These are phyloP conservation scores for Megalonaias nervosa DNA, from an alignment of 1,140 invertebrate species.

Conservation along the genomic window DNA sequence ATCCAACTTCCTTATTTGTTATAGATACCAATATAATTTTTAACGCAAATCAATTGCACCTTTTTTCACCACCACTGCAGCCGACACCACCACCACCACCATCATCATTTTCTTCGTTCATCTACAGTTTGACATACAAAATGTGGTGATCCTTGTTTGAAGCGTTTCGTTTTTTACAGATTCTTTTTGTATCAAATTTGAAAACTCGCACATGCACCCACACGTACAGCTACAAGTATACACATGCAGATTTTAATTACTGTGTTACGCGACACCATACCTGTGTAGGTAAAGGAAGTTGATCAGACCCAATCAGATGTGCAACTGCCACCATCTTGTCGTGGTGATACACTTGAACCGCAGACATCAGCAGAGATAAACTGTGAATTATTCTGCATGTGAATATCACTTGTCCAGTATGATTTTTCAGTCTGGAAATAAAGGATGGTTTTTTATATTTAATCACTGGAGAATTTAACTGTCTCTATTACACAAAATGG, in stretches of 20 bases:
- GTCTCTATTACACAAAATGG: no score
- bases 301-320: slow-evolving; percentile 66
- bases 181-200: not conserved
- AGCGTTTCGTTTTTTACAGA: not conserved
- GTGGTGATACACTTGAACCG: slow-evolving; percentile 65
- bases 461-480: no score
- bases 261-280: slow-evolving; percentile 31
- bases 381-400: slow-evolving; percentile 67
- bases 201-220: no score
- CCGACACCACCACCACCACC: no score
- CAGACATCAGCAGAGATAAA: slow-evolving; percentile 64
- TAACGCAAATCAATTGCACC: no score
- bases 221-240: no score
- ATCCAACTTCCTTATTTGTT: no score
- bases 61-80: no score
- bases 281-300: slow-evolving; percentile 60
- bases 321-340: slow-evolving; percentile 67
- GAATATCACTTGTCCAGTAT: slow-evolving; percentile 48
- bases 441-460: not conserved
- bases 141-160: not conserved
- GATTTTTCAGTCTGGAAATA: slow-evolving; percentile 55
- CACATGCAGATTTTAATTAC: no score
- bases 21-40: no score
- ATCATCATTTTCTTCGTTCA: not conserved
- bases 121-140: not conserved